phyloP scores from a whole-genome alignment of 2,797 vertebrate genomes.

The Podarcis lilfordi region DNA sequence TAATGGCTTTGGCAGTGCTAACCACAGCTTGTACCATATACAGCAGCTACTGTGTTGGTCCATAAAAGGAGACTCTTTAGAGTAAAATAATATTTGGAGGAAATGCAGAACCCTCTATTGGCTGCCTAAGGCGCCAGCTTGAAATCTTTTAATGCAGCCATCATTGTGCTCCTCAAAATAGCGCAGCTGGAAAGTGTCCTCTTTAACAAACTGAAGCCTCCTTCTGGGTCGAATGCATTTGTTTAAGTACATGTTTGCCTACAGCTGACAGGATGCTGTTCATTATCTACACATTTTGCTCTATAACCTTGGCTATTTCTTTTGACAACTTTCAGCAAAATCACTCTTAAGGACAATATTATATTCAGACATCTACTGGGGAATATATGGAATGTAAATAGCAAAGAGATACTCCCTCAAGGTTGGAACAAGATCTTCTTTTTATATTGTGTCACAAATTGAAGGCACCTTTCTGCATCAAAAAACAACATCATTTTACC shows the following conservation, averaged over 20 bases:
- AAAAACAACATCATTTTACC: constrained; percentile 13
- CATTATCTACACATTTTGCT: neutral
- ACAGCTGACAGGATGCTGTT: constrained; percentile 17
- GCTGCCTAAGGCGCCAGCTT: neutral
- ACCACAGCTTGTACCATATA: neutral
- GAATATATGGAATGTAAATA: constrained; percentile 12
- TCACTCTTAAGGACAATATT: constrained; percentile 24
- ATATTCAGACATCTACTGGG: constrained; percentile 28
- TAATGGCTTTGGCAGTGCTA: neutral
- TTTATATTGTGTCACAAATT: neutral
- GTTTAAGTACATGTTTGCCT: constrained; percentile 25
- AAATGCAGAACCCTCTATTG: neutral
- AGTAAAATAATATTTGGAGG: neutral
- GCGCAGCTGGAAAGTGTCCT: neutral
- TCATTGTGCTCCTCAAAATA: neutral
- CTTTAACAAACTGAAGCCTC: constrained; percentile 7
- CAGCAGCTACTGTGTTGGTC: neutral
- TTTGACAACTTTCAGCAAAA: constrained; percentile 45
- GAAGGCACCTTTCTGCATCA: neutral
- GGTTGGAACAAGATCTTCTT: constrained; percentile 11
- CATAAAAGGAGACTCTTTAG: neutral
- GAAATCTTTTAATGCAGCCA: constrained; percentile 1
- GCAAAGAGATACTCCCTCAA: constrained; percentile 28
- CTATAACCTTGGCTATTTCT: constrained; percentile 17
- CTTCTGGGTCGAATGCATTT: constrained; percentile 11